Percentiles rank a stretch among this genome's conserved stretches.
phyloP scores from a whole-genome alignment of 1,140 invertebrate genomes.

The Penaeus vannamei region DNA sequence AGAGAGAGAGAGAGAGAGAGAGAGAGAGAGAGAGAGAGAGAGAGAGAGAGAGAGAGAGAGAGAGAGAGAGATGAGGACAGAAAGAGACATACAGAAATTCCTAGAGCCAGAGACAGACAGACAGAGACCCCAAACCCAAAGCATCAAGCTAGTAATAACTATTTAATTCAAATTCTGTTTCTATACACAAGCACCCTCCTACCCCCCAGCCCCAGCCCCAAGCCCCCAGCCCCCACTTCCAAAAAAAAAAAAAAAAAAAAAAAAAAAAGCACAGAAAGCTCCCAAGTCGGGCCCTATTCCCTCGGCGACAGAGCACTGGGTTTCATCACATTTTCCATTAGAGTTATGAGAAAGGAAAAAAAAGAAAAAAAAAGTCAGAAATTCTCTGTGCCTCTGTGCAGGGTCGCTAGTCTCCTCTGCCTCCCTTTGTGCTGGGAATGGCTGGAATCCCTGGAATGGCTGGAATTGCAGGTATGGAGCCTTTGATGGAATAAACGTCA shows the following conservation, averaged over 20 bases:
- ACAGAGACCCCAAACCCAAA: not conserved
- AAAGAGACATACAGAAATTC: too few species aligned
- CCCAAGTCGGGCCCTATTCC: not conserved
- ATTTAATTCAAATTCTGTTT: constrained; percentile 63
- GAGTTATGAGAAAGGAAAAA: constrained; percentile 63
- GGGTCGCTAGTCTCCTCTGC: constrained; percentile 38
- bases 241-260: too few species aligned
- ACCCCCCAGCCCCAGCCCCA: not conserved
- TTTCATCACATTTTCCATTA: constrained; percentile 64
- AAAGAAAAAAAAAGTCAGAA: constrained; percentile 1
- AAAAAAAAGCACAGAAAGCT: too few species aligned
- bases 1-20: too few species aligned
- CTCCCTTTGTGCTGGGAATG: constrained; percentile 63
- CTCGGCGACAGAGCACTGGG: constrained; percentile 45
- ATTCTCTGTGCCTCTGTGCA: constrained; percentile 53
- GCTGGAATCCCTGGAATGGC: constrained; percentile 62
- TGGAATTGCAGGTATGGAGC: constrained; percentile 65
- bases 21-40: too few species aligned
- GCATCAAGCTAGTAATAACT: constrained; percentile 53
- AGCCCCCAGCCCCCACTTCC: not conserved
- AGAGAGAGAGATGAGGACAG: too few species aligned
- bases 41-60: too few species aligned
- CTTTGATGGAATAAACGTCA: constrained; percentile 66
- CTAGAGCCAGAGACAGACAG: not conserved
- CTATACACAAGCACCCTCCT: constrained; percentile 29